Base-by-base conservation (phyloP, 2,113 vertebrate genomes). In the Petrocephalus microphthalmus region DNA sequence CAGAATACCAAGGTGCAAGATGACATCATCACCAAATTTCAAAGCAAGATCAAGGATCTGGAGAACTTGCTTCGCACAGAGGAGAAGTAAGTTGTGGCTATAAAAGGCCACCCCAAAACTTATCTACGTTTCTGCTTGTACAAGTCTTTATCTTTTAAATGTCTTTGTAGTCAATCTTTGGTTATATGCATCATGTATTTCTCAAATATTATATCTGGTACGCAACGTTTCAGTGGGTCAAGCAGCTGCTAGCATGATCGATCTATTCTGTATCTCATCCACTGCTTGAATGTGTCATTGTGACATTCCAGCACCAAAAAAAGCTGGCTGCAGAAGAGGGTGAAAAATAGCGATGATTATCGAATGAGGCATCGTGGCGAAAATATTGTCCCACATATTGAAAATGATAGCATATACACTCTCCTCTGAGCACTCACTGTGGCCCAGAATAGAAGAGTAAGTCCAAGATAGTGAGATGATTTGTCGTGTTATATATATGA, bases 11-110 rank as follows among this genome's bases (percentile, higher is more conserved):
- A 78, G 89, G 92, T 95, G 22, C 94, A 93, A 88, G 95, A 95
- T 25, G 95, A 96, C 0, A 91, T 95, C 1, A 87, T 96, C 89
- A 93, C 93, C 84, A 92, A 90, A 85, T 88, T 93, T 0, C 95
- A 96, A 90, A 92, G n/a, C 74, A 90, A 90, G 88, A 93, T 93
- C 88, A 95, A 94, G 87, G 94, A 96, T 82, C 92, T 96, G 92
- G 95, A 96, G 90, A 95, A 90, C 53, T 1, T 33, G 0, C 93
- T 96, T 86, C 92, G 94, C 57, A 29, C 88, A 0, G 95, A 95
- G 89, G 95, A 96, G 89, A 95, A 95, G 95, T 96, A 57, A 51
- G 49, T 47, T 52, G 49, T 29, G n/a, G 5, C 25, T 22, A 25
- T 29, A 19, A 87, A 87, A 49, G 3, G 13, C 10, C 15, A 17